A percentile compares a stretch with the other conserved stretches of the same genome.
phyloP scores from a whole-genome alignment of 2,888 invertebrate species.

The Branchipolynoe longqiensis region DNA sequence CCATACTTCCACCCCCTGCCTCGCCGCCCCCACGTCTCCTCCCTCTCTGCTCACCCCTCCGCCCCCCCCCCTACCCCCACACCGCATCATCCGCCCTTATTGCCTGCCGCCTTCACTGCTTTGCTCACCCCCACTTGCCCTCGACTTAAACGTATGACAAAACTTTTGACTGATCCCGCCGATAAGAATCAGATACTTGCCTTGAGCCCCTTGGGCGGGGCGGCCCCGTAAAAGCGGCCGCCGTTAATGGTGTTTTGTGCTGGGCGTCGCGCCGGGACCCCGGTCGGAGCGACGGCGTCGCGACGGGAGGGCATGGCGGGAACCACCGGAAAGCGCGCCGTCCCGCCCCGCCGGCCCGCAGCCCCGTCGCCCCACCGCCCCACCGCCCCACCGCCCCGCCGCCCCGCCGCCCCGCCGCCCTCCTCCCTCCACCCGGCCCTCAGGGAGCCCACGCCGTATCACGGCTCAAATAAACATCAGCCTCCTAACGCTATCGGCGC shows the following conservation, averaged over 20 bases:
- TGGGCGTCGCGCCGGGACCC: not conserved
- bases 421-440: too few relatives aligned
- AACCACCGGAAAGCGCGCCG: slow-evolving; percentile 17
- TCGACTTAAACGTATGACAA: slow-evolving; percentile 42
- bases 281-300: not conserved
- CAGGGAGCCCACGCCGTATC: not conserved
- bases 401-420: too few relatives aligned
- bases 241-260: slow-evolving; percentile 39
- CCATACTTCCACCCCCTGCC: too few relatives aligned
- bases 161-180: slow-evolving; percentile 46
- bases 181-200: slow-evolving; percentile 55
- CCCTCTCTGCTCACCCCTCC: not conserved
- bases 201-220: slow-evolving; percentile 21
- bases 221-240: slow-evolving; percentile 35
- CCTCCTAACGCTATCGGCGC: slow-evolving; percentile 16
- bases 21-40: too few relatives aligned
- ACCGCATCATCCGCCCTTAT: not conserved
- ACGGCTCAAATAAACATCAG: slow-evolving; percentile 46
- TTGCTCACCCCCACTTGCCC: slow-evolving; percentile 45
- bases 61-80: not conserved
- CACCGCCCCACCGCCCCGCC: too few relatives aligned
- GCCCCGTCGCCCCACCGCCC: too few relatives aligned
- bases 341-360: too few relatives aligned
- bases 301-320: not conserved
- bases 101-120: not conserved